phyloP scores from a whole-genome alignment of 92 coral and sea anemone species.

The Meandrina meandrites region DNA sequence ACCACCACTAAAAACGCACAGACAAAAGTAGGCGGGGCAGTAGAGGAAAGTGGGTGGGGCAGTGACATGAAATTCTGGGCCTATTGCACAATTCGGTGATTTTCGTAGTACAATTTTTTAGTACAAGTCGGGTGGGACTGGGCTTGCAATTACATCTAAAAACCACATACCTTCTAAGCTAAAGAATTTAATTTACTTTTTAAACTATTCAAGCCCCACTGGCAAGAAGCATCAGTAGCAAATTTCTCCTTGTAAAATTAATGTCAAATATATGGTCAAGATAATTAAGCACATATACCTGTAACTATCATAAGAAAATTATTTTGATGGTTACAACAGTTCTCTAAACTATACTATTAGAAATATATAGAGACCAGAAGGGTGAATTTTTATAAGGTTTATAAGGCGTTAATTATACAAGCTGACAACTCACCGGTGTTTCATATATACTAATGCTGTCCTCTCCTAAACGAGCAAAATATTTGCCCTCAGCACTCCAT shows the following conservation, averaged over 20 bases:
- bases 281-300: background rate
- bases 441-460: slow-evolving; percentile 95
- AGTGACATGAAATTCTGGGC: too few species aligned
- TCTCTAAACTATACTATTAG: background rate
- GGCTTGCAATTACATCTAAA: too few species aligned
- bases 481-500: slow-evolving; percentile 92
- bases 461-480: slow-evolving; percentile 90
- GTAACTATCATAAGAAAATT: too few species aligned
- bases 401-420: background rate
- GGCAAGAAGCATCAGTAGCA: background rate
- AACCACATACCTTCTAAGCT: too few species aligned
- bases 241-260: background rate
- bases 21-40: too few species aligned
- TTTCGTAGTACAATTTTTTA: too few species aligned
- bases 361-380: background rate
- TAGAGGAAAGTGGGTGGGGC: too few species aligned
- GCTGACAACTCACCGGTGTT: slow-evolving; percentile 82
- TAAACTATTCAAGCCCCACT: background rate
- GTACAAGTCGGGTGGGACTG: background rate
- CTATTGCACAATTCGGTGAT: too few species aligned
- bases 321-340: background rate
- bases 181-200: too few species aligned
- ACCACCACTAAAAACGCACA: too few species aligned
- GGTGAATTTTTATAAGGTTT: background rate
- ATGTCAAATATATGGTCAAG: too few species aligned